A percentile compares a stretch with the other conserved stretches of the same genome.
Conservation (phyloP, 2,113 vertebrate species). For the Gorilla gorilla region DNA sequence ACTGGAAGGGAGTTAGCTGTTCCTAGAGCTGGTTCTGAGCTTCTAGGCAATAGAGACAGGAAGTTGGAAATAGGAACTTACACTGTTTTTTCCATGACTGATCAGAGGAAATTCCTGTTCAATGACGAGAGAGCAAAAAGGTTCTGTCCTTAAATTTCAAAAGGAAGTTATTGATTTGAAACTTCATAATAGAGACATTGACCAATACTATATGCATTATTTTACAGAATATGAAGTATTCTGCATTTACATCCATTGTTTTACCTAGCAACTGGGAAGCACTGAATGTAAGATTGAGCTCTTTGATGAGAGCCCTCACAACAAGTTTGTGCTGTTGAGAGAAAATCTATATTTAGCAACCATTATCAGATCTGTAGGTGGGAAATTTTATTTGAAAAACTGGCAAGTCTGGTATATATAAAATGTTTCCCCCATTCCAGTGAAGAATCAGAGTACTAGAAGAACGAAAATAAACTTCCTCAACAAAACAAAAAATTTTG, state of each 20-base stretch:
- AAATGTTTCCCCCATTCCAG: neutral
- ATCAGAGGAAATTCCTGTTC: constrained; percentile 12
- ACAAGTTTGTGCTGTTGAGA: constrained; percentile 18
- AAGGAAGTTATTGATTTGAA: constrained; percentile 24
- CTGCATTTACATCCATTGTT: neutral
- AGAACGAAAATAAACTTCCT: neutral
- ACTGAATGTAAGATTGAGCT: neutral
- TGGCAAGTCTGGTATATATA: neutral
- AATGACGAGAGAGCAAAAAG: neutral
- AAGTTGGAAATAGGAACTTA: neutral
- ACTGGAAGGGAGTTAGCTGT: neutral
- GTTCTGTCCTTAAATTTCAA: neutral
- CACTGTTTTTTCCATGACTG: neutral
- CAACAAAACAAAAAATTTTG: neutral
- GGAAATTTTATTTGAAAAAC: constrained; percentile 27
- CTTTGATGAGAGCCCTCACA: neutral
- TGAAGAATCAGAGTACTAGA: neutral
- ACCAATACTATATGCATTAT: neutral
- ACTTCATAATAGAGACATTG: neutral
- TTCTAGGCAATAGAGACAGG: neutral
- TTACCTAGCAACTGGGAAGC: neutral
- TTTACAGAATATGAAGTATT: neutral
- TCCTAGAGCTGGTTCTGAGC: constrained; percentile 7
- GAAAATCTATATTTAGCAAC: neutral
- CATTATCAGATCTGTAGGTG: neutral